Evolutionary conservation across 2,113 vertebrate species (phyloP).

Genomic region (Antechinus flavipes): DNA sequence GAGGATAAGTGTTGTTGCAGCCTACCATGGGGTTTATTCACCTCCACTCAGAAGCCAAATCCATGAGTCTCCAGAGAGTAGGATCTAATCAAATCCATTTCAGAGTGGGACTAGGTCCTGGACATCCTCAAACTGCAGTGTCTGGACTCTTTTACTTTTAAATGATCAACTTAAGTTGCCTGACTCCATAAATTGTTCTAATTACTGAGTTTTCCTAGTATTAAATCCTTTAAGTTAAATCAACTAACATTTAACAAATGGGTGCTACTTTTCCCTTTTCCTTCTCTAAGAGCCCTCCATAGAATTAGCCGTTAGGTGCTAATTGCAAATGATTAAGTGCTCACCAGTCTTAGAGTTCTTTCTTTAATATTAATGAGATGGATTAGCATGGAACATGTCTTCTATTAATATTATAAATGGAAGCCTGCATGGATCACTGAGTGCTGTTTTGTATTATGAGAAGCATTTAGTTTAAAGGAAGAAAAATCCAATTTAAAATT

Average conservation of each 20-base stretch:
- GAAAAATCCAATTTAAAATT: conserved; percentile 76
- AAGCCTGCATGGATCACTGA: conserved; percentile 86
- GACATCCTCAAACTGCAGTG: conserved; percentile 67
- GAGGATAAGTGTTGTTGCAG: conserved; percentile 42
- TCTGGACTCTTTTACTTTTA: conserved; percentile 77
- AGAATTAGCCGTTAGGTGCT: conserved; percentile 87
- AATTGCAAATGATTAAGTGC: conserved; percentile 89
- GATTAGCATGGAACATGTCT: conserved; percentile 86
- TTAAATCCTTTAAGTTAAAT: conserved; percentile 84
- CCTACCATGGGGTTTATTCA: conserved; percentile 30
- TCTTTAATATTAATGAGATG: conserved; percentile 89
- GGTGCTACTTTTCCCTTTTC: conserved; percentile 70
- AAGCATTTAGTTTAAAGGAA: conserved; percentile 77
- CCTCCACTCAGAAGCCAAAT: conserved; percentile 66
- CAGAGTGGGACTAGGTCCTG: conserved; percentile 46
- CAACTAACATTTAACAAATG: conserved; percentile 83
- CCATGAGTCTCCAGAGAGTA: conserved; percentile 45
- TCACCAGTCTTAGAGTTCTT: conserved; percentile 86
- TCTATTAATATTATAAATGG: conserved; percentile 89
- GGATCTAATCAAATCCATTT: conserved; percentile 67
- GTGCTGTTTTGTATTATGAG: conserved; percentile 83
- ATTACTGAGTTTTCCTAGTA: conserved; percentile 83
- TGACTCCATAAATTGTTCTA: conserved; percentile 82
- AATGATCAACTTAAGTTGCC: conserved; percentile 82
- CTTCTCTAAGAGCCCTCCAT: conserved; percentile 83